These are phyloP conservation scores for Protaetia brevitarsis DNA, from an alignment of 1,140 invertebrate genomes.

Conservation along the genomic window DNA sequence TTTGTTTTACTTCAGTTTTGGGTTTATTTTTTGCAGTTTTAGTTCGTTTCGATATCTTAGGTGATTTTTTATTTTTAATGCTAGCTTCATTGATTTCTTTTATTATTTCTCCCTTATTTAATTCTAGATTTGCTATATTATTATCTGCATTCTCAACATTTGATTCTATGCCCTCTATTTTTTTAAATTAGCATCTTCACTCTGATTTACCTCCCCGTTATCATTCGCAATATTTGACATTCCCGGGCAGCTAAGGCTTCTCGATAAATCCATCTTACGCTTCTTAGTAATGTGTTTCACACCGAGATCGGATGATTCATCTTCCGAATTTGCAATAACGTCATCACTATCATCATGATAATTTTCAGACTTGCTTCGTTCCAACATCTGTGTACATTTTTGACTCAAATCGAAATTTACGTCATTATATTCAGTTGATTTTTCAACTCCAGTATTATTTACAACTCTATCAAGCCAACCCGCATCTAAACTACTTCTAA, in stretches of 20 bases:
- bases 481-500: slow-evolving; percentile 38
- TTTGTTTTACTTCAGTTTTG: background rate
- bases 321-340: slow-evolving; percentile 44
- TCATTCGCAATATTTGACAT: too few species aligned
- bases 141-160: too few species aligned
- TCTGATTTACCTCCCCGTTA: too few species aligned
- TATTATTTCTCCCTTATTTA: background rate
- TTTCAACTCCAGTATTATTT: slow-evolving; percentile 31
- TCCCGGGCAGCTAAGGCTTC: background rate
- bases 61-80: background rate
- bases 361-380: background rate
- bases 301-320: slow-evolving; percentile 29
- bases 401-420: slow-evolving; percentile 6
- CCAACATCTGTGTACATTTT: background rate
- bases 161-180: too few species aligned
- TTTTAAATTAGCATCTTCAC: too few species aligned
- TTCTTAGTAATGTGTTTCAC: background rate
- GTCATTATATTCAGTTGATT: slow-evolving; percentile 18
- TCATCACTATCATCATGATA: slow-evolving; percentile 41
- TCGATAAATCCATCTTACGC: background rate
- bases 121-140: too few species aligned
- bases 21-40: background rate
- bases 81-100: background rate
- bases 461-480: slow-evolving; percentile 44
- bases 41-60: background rate